Evolutionary conservation across 2,888 invertebrate species (phyloP).

Genomic region (Tupiocoris notatus): DNA sequence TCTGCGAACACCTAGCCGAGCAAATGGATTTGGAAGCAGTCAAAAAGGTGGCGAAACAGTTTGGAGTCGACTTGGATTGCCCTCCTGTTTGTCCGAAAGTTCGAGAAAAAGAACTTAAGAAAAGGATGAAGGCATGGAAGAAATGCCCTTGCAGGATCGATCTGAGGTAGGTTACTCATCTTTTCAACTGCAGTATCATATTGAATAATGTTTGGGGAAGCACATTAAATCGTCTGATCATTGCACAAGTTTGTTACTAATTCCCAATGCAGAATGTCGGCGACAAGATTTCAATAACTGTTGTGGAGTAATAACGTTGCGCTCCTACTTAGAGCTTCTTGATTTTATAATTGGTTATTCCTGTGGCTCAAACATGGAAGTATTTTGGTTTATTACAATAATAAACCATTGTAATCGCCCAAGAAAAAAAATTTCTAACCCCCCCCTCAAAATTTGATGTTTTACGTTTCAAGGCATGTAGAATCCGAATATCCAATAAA

Average conservation of each 20-base stretch:
- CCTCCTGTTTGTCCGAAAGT: conserved; percentile 1
- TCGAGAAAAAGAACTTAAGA: conserved; percentile 6
- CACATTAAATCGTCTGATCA: background rate
- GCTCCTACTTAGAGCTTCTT: background rate
- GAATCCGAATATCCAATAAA: too few relatives aligned
- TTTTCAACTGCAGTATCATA: background rate
- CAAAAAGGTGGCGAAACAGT: conserved; percentile 13
- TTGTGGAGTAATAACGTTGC: background rate
- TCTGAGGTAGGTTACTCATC: background rate
- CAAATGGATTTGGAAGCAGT: conserved; percentile 9
- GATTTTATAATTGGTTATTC: too few relatives aligned
- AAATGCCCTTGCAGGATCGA: conserved; percentile 27
- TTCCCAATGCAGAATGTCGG: background rate
- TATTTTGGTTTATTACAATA: too few relatives aligned
- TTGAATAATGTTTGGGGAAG: background rate
- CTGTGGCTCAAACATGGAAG: too few relatives aligned
- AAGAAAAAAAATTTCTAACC: too few relatives aligned
- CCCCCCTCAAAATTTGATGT: too few relatives aligned
- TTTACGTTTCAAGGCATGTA: too few relatives aligned
- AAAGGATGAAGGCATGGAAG: conserved; percentile 24
- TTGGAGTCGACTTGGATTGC: conserved; percentile 15
- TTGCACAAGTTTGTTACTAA: background rate
- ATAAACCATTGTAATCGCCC: too few relatives aligned
- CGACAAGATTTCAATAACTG: background rate
- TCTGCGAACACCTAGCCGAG: conserved; percentile 27